phyloP scores from a whole-genome alignment of 2,888 invertebrate species.

The Ormyrus pomaceus region DNA sequence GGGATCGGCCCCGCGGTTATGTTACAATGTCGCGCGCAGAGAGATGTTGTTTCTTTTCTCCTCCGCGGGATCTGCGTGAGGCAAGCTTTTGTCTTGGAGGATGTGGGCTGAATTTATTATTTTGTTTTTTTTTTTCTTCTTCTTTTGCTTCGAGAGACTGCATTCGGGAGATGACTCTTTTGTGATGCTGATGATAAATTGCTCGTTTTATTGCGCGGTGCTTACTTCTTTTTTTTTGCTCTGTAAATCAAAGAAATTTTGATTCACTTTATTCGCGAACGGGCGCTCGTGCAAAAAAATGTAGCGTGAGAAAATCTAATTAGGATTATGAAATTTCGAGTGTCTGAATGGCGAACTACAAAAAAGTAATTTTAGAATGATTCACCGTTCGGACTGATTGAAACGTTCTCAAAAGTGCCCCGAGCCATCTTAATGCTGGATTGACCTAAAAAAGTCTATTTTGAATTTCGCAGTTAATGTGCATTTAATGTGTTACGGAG shows the following conservation, averaged over 20 bases:
- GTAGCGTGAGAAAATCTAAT: constrained; percentile 31
- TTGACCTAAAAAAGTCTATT: constrained; percentile 50
- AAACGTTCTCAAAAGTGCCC: constrained; percentile 35
- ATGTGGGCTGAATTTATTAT: no score
- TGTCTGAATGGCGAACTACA: constrained; percentile 9
- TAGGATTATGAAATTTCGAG: constrained; percentile 35
- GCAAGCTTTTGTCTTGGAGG: no score
- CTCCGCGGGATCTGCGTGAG: no score
- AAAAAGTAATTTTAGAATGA: constrained; percentile 38
- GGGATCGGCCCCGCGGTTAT: constrained; percentile 11
- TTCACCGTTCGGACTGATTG: constrained; percentile 35
- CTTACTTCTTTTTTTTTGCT: no score
- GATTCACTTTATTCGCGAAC: no score
- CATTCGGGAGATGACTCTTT: no score
- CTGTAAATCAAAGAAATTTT: no score
- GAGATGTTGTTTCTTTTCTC: no score
- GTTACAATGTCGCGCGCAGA: background rate
- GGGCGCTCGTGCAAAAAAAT: background rate
- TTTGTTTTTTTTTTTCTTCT: no score
- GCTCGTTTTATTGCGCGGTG: no score
- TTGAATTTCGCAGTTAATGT: constrained; percentile 41
- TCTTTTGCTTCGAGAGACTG: no score
- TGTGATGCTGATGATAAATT: no score
- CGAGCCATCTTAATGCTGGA: constrained; percentile 36
- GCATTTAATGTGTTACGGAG: constrained; percentile 21